These are phyloP conservation scores for Trichogramma dendrolimi DNA, from an alignment of 2,888 invertebrate species.

Conservation along the genomic window DNA sequence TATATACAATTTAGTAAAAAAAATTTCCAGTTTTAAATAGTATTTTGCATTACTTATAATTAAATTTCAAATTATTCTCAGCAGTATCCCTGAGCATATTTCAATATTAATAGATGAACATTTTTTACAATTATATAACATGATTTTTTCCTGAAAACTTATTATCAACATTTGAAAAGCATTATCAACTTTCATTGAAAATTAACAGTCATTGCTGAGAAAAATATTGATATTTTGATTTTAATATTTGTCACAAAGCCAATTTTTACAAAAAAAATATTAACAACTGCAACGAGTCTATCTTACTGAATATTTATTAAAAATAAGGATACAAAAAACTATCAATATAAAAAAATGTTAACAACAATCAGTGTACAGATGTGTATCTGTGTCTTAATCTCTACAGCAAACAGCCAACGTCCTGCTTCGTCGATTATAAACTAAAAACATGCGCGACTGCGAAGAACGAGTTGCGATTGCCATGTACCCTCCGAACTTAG, in stretches of 20 bases:
- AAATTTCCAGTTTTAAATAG: too few relatives aligned
- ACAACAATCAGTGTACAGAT: constrained; percentile 34
- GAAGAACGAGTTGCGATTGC: constrained; percentile 36
- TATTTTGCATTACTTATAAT: too few relatives aligned
- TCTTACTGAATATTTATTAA: background rate
- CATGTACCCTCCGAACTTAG: constrained; percentile 12
- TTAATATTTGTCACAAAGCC: too few relatives aligned
- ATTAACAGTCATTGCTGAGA: background rate
- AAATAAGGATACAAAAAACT: constrained; percentile 9
- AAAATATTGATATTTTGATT: too few relatives aligned
- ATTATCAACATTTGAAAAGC: constrained; percentile 1
- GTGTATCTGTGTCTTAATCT: constrained; percentile 45
- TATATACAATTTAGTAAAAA: too few relatives aligned
- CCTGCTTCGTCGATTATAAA: constrained; percentile 45
- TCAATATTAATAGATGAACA: constrained; percentile 1
- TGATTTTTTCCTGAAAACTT: constrained; percentile 1
- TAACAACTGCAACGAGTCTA: too few relatives aligned
- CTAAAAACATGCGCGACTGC: constrained; percentile 42
- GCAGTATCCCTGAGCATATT: background rate
- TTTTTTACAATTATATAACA: constrained; percentile 18
- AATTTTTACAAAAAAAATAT: too few relatives aligned
- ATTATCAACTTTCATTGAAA: background rate
- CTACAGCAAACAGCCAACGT: constrained; percentile 50
- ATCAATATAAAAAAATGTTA: constrained; percentile 15
- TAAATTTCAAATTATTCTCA: too few relatives aligned